phyloP scores from a whole-genome alignment of 2,888 invertebrate genomes.

The Ochlodes sylvanus region DNA sequence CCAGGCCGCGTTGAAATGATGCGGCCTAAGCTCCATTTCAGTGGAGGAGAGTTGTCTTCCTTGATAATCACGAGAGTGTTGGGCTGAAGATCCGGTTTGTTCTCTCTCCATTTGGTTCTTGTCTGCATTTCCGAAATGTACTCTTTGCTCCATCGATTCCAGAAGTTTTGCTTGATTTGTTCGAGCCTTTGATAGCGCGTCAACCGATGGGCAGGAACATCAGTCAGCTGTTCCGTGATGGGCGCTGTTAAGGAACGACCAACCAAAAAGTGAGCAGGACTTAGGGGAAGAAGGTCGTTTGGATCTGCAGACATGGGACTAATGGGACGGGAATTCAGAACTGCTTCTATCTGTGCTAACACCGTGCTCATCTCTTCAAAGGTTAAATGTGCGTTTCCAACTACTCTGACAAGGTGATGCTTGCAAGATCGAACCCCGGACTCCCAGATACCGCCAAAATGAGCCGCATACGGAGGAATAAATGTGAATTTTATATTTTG shows the following conservation, averaged over 20 bases:
- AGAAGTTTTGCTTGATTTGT: background rate
- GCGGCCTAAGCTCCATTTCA: background rate
- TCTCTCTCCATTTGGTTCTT: background rate
- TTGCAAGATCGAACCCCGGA: background rate
- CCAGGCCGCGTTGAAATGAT: background rate
- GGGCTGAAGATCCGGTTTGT: background rate
- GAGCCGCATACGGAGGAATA: background rate
- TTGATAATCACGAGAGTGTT: background rate
- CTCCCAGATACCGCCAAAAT: conserved; percentile 12
- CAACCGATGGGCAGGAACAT: background rate
- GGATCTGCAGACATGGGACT: background rate
- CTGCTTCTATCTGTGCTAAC: background rate
- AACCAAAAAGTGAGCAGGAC: background rate
- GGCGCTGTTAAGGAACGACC: background rate
- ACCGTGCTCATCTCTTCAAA: background rate
- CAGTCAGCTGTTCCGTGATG: background rate
- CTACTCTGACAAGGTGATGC: background rate
- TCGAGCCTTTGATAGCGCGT: background rate
- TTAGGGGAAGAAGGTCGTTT: background rate
- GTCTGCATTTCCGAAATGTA: background rate
- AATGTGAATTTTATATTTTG: conserved; percentile 7
- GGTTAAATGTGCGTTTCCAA: background rate
- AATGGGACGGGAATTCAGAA: background rate
- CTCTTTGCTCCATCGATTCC: background rate
- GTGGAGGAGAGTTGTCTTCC: background rate